Percentiles rank a stretch among this genome's conserved stretches.
These are phyloP conservation scores for Sebastes iracundus DNA, from an alignment of 2,797 vertebrate genomes.

Conservation along the genomic window DNA sequence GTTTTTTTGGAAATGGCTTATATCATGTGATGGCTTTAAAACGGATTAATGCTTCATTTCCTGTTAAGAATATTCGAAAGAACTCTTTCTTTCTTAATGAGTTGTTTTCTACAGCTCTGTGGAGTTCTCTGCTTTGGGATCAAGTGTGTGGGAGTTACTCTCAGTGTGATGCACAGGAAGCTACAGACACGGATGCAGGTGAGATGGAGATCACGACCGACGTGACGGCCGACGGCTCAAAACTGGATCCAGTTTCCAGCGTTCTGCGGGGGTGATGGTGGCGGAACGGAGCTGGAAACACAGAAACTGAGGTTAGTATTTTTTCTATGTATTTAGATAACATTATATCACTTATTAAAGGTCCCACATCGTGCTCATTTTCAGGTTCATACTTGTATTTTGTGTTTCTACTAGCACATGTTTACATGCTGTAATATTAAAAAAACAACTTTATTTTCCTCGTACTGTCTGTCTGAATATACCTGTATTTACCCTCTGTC, in stretches of 20 bases:
- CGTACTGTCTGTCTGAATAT: too few species aligned
- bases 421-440: too few species aligned
- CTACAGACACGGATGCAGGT: slow-evolving; percentile 49
- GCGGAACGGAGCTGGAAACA: slow-evolving; percentile 58
- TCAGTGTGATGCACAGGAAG: slow-evolving; percentile 52
- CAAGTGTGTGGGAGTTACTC: slow-evolving; percentile 28
- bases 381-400: too few species aligned
- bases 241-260: slow-evolving; percentile 93
- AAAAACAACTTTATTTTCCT: too few species aligned
- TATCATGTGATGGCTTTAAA: slow-evolving; percentile 41
- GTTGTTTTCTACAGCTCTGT: slow-evolving; percentile 21
- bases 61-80: not conserved
- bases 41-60: slow-evolving; percentile 21
- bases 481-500: too few species aligned
- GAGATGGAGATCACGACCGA: slow-evolving; percentile 24
- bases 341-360: not conserved
- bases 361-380: too few species aligned
- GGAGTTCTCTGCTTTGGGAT: slow-evolving; percentile 39
- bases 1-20: slow-evolving; percentile 40
- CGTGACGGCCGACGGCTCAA: slow-evolving; percentile 53
- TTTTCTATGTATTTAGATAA: not conserved
- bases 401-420: too few species aligned
- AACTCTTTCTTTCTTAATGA: not conserved
- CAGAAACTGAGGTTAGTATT: not conserved
- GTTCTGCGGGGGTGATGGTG: slow-evolving; percentile 80